Evolutionary conservation across 2,888 invertebrate species (phyloP).

Genomic region (Agrypnus murinus): DNA sequence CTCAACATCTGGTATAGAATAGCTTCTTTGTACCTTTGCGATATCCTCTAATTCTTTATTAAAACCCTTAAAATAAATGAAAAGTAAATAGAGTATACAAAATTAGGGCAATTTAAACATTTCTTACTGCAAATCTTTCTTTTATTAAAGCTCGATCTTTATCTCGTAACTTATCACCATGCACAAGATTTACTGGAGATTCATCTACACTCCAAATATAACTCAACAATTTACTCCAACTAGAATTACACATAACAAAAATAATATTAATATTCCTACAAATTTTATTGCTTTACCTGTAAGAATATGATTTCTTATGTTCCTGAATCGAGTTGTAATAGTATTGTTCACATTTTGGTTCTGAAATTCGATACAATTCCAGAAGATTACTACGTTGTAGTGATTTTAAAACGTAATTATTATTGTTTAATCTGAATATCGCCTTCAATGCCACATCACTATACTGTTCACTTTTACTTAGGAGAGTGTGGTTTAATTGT

Average conservation of each 20-base stretch:
- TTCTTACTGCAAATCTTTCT: slow-evolving; percentile 89
- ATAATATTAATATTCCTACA: slow-evolving; percentile 8
- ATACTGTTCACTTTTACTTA: slow-evolving; percentile 94
- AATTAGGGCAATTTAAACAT: background rate
- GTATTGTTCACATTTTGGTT: slow-evolving; percentile 89
- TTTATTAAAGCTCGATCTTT: slow-evolving; percentile 90
- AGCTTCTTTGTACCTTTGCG: slow-evolving; percentile 87
- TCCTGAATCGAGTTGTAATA: slow-evolving; percentile 92
- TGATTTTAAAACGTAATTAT: slow-evolving; percentile 94
- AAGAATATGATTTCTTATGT: slow-evolving; percentile 83
- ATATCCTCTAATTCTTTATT: slow-evolving; percentile 97
- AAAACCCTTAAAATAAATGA: slow-evolving; percentile 82
- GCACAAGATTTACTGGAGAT: slow-evolving; percentile 74
- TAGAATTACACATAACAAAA: slow-evolving; percentile 65
- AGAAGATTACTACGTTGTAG: slow-evolving; percentile 89
- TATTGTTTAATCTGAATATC: slow-evolving; percentile 95
- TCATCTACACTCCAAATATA: slow-evolving; percentile 83
- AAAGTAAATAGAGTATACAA: slow-evolving; percentile 16
- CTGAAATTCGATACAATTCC: slow-evolving; percentile 86
- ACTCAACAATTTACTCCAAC: slow-evolving; percentile 88
- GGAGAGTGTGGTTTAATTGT: slow-evolving; percentile 90
- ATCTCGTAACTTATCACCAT: slow-evolving; percentile 84
- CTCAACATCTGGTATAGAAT: slow-evolving; percentile 95
- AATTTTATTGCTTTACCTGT: slow-evolving; percentile 72
- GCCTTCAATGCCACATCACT: slow-evolving; percentile 89